These are phyloP conservation scores for Lasius fuliginosus DNA, from an alignment of 2,888 invertebrate species.

Conservation along the genomic window DNA sequence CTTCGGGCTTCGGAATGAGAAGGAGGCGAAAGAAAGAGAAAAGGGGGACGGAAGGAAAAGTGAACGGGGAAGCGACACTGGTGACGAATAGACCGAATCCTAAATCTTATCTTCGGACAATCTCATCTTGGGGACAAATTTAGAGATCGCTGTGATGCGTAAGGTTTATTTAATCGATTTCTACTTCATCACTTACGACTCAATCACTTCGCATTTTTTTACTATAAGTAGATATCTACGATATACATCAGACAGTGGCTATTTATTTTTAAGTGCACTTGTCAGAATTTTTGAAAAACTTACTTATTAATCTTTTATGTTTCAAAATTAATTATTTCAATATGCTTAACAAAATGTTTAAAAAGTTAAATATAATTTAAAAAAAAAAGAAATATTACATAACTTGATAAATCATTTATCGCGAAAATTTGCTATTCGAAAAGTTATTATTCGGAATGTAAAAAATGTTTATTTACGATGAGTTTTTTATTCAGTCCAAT, in stretches of 20 bases:
- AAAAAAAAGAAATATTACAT: not conserved
- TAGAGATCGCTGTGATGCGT: slow-evolving; percentile 9
- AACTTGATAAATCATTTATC: not conserved
- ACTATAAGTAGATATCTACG: not conserved
- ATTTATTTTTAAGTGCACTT: not conserved
- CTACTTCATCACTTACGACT: slow-evolving; percentile 1
- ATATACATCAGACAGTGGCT: not conserved
- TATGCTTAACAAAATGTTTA: not conserved
- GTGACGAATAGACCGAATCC: slow-evolving; percentile 47
- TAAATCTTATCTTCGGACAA: slow-evolving; percentile 38
- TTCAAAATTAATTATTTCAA: not conserved
- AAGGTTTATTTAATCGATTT: slow-evolving; percentile 33
- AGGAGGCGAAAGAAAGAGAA: slow-evolving; percentile 54
- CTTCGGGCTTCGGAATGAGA: slow-evolving; percentile 68
- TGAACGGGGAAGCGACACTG: slow-evolving; percentile 44
- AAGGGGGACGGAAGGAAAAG: slow-evolving; percentile 41
- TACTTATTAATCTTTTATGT: not conserved
- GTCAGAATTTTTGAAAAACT: not conserved
- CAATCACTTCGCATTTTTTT: not conserved
- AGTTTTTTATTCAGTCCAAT: not conserved
- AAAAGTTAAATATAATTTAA: not conserved
- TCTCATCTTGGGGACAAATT: slow-evolving; percentile 37
- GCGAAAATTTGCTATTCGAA: not conserved
- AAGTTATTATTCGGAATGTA: not conserved
- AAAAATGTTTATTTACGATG: not conserved